phyloP scores from a whole-genome alignment of 2,113 vertebrate species.

The Balaeniceps rex region DNA sequence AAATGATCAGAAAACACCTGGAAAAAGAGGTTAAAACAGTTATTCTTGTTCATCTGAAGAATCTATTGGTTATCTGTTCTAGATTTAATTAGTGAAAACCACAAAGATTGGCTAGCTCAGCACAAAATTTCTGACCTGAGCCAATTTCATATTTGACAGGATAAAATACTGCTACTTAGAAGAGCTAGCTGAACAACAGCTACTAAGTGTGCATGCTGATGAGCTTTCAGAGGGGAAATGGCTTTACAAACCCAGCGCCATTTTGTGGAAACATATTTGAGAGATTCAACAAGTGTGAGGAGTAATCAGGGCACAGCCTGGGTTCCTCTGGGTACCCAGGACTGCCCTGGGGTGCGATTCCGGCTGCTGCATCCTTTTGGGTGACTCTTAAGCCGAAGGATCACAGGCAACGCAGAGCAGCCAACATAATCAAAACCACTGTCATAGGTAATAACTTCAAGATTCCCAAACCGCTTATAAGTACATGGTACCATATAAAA shows the following conservation, averaged over 20 bases:
- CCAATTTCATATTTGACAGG: slow-evolving; percentile 7
- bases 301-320: background rate
- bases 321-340: background rate
- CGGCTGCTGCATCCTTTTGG: background rate
- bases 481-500: slow-evolving; percentile 6
- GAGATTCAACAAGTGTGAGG: background rate
- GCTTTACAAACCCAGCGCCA: background rate
- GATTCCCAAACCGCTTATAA: slow-evolving; percentile 24
- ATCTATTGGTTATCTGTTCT: background rate
- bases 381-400: background rate
- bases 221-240: background rate
- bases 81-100: slow-evolving; percentile 13
- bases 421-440: background rate
- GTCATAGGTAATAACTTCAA: background rate
- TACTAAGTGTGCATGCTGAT: background rate
- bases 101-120: background rate
- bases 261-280: background rate
- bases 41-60: background rate
- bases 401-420: background rate
- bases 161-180: background rate
- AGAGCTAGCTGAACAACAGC: background rate
- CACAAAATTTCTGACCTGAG: background rate
- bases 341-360: background rate
- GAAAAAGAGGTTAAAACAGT: background rate
- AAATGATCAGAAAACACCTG: background rate